Conservation (phyloP, 2,797 vertebrate species). For the Lagodon rhomboides region DNA sequence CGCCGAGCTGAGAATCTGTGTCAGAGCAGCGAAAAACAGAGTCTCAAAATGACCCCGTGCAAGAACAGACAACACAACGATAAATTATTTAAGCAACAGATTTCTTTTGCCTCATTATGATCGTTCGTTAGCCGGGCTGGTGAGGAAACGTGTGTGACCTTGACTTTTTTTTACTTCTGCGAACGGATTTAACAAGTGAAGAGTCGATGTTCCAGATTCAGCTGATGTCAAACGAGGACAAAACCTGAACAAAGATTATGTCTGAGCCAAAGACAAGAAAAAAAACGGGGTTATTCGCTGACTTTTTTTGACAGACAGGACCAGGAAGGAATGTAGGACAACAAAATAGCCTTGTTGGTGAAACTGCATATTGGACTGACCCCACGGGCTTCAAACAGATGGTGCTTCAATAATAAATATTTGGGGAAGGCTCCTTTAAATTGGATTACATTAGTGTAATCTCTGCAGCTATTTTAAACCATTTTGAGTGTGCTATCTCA, state of each 20-base stretch:
- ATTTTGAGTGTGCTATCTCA: slow-evolving; percentile 80
- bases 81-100: slow-evolving; percentile 66
- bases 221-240: slow-evolving; percentile 43
- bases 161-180: slow-evolving; percentile 42
- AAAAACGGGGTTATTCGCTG: slow-evolving; percentile 43
- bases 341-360: slow-evolving; percentile 69
- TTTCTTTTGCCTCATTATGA: slow-evolving; percentile 51
- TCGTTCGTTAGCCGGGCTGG: slow-evolving; percentile 31
- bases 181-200: slow-evolving; percentile 31
- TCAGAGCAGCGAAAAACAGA: slow-evolving; percentile 51
- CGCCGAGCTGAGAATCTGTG: slow-evolving; percentile 61
- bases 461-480: slow-evolving; percentile 83
- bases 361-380: slow-evolving; percentile 71
- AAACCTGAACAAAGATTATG: slow-evolving; percentile 48
- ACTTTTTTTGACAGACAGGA: slow-evolving; percentile 55
- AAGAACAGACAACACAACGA: slow-evolving; percentile 46
- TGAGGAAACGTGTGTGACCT: slow-evolving; percentile 30
- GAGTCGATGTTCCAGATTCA: slow-evolving; percentile 48
- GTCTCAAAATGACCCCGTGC: slow-evolving; percentile 52
- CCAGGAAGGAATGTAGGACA: slow-evolving; percentile 72
- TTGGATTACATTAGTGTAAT: slow-evolving; percentile 87
- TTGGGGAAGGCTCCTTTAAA: slow-evolving; percentile 84
- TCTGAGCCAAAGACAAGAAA: slow-evolving; percentile 13
- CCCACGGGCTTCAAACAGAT: slow-evolving; percentile 83
- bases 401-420: slow-evolving; percentile 85